Conservation (phyloP, 2,113 vertebrate species). For the Lipophrys pholis region DNA sequence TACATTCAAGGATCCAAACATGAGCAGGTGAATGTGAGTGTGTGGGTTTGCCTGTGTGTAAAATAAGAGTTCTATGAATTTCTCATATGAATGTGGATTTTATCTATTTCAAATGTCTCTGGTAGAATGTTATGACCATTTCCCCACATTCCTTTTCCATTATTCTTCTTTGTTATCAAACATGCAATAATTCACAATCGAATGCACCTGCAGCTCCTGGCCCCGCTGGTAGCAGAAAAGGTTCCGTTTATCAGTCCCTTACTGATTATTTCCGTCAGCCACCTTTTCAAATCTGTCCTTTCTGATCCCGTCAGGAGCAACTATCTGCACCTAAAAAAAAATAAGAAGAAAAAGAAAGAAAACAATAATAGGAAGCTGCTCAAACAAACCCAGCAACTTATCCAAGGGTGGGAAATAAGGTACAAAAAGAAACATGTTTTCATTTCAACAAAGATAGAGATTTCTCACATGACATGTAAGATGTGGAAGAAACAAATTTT, state of each 20-base stretch:
- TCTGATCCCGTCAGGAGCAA: conserved; percentile 1
- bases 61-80: not conserved
- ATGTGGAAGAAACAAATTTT: too few relatives aligned
- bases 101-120: conserved; percentile 36
- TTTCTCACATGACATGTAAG: too few relatives aligned
- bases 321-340: conserved; percentile 12
- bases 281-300: conserved; percentile 21
- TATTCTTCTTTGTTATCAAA: conserved; percentile 21
- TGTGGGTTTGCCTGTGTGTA: conserved; percentile 15
- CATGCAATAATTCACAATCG: not conserved
- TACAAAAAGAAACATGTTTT: not conserved
- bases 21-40: not conserved
- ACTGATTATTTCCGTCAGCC: conserved; percentile 17
- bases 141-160: conserved; percentile 3
- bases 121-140: conserved; percentile 8
- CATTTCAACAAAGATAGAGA: too few relatives aligned
- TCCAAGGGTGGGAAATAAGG: not conserved
- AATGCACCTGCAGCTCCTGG: not conserved
- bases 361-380: conserved; percentile 6
- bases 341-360: conserved; percentile 25
- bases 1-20: conserved; percentile 26
- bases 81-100: conserved; percentile 20
- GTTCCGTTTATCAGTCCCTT: conserved; percentile 8
- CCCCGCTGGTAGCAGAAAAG: conserved; percentile 8
- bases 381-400: conserved; percentile 7